Conservation (phyloP, 2,888 invertebrate species). For the Heliconius sara region DNA sequence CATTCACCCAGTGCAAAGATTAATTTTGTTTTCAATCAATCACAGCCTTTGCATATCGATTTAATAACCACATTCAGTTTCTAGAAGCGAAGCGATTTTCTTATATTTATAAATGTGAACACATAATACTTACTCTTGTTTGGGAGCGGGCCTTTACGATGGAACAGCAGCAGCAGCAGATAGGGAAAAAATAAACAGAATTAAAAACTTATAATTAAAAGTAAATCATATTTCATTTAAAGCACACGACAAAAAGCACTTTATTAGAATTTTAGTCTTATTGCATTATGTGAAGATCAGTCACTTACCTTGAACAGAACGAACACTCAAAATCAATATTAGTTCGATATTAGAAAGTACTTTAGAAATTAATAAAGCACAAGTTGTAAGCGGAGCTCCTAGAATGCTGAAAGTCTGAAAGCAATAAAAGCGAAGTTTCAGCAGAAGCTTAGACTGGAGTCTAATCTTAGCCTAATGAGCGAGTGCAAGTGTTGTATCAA, state of each 20-base stretch:
- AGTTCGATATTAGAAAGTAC: conserved; percentile 39
- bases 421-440: conserved; percentile 72
- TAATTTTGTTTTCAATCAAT: conserved; percentile 63
- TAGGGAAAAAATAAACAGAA: conserved; percentile 68
- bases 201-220: conserved; percentile 61
- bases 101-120: conserved; percentile 52
- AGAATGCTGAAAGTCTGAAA: conserved; percentile 63
- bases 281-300: conserved; percentile 32
- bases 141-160: conserved; percentile 86
- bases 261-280: conserved; percentile 31
- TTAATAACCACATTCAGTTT: conserved; percentile 62
- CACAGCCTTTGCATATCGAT: conserved; percentile 59
- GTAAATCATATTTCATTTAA: conserved; percentile 54
- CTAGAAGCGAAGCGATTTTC: conserved; percentile 72
- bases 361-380: conserved; percentile 44
- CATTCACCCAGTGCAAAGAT: conserved; percentile 52
- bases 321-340: conserved; percentile 46
- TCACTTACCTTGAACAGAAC: conserved; percentile 37
- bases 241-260: conserved; percentile 51
- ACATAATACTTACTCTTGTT: conserved; percentile 86
- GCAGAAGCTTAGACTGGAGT: conserved; percentile 75
- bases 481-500: conserved; percentile 79
- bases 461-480: conserved; percentile 78
- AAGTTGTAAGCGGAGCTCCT: conserved; percentile 44
- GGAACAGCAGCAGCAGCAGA: conserved; percentile 70